Percentiles rank a stretch among this genome's conserved stretches.
Evolutionary conservation across 2,888 invertebrate genomes (phyloP).

Genomic region (Chelonus formosanus): DNA sequence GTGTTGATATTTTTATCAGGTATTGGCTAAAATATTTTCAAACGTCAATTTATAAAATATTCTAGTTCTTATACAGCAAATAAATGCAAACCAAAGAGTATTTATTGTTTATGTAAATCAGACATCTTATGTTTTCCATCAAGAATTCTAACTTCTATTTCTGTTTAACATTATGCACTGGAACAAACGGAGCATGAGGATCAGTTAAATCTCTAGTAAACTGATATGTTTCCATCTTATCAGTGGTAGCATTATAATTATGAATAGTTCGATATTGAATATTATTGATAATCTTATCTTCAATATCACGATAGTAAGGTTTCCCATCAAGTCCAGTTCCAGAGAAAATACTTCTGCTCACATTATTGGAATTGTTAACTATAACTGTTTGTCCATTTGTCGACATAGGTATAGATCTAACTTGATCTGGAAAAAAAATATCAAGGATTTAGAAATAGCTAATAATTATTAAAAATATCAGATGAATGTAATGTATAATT

Average conservation of each 20-base stretch:
- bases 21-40: too few species aligned
- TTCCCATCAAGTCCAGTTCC: slow-evolving; percentile 45
- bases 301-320: slow-evolving; percentile 42
- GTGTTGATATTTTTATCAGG: too few species aligned
- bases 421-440: neutral
- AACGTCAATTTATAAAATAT: too few species aligned
- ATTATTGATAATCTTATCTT: slow-evolving; percentile 40
- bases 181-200: slow-evolving; percentile 45
- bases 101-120: too few species aligned
- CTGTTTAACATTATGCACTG: neutral
- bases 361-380: slow-evolving; percentile 27
- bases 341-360: slow-evolving; percentile 37
- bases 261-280: slow-evolving; percentile 44
- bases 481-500: too few species aligned
- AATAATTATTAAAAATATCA: too few species aligned
- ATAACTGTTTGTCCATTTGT: slow-evolving; percentile 30
- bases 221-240: slow-evolving; percentile 32
- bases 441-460: too few species aligned
- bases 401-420: neutral
- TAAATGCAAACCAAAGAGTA: too few species aligned
- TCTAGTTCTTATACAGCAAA: too few species aligned
- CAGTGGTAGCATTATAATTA: slow-evolving; percentile 39
- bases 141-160: neutral
- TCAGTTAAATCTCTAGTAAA: slow-evolving; percentile 46
- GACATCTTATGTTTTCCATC: too few species aligned